Percentiles rank a stretch among this genome's conserved stretches.
Evolutionary conservation across 2,113 vertebrate genomes (phyloP).

Genomic region (Baryphthengus martii): DNA sequence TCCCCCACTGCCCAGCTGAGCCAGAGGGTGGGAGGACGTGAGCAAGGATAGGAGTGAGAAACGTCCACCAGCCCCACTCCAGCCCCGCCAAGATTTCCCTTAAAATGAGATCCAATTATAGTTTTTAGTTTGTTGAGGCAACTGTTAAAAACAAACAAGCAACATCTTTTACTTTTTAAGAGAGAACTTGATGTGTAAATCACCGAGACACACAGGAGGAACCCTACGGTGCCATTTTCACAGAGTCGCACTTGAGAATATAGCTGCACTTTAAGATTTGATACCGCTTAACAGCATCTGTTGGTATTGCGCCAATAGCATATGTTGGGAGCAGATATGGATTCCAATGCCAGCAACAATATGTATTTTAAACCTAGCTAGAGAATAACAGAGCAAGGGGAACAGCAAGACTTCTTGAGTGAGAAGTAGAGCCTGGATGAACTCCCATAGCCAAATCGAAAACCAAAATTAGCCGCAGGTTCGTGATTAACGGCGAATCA

Average conservation of each 20-base stretch:
- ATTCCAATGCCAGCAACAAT: constrained; percentile 29
- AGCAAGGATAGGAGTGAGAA: not conserved
- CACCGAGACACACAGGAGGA: not conserved
- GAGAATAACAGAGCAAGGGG: constrained; percentile 1
- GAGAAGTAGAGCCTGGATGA: not conserved
- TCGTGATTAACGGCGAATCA: not conserved
- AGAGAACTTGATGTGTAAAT: not conserved
- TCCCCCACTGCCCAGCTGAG: not conserved
- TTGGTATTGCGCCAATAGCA: constrained; percentile 60
- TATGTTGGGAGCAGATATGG: constrained; percentile 56
- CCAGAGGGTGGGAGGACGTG: not conserved
- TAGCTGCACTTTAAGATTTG: constrained; percentile 27
- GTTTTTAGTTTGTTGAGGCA: not conserved
- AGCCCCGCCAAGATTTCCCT: not conserved
- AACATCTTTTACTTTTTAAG: not conserved
- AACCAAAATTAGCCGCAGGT: not conserved
- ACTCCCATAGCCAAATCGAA: not conserved
- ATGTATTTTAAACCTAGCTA: constrained; percentile 40
- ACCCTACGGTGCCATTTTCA: constrained; percentile 28
- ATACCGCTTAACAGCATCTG: constrained; percentile 47
- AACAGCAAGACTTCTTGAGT: not conserved
- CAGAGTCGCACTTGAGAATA: constrained; percentile 10
- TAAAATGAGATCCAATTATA: not conserved
- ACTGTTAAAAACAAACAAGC: not conserved
- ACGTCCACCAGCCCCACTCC: not conserved